phyloP scores from a whole-genome alignment of 2,113 vertebrate species.

The Regulus satrapa region DNA sequence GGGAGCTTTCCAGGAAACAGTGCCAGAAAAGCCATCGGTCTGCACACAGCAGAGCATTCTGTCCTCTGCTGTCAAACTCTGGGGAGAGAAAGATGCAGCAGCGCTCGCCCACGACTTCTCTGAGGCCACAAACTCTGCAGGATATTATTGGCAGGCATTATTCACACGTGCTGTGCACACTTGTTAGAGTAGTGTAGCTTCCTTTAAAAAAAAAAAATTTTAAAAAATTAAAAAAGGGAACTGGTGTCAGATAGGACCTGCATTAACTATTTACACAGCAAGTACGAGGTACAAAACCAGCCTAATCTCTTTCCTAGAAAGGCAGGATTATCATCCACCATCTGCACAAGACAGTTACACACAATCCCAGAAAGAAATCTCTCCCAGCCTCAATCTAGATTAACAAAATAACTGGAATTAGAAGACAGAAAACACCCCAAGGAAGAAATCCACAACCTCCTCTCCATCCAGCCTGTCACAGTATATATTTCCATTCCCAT shows the following conservation, averaged over 20 bases:
- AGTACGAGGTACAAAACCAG: background rate
- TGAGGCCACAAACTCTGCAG: background rate
- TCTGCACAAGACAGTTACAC: fast-evolving
- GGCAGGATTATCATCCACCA: background rate
- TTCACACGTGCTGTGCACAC: background rate
- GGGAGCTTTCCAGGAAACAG: background rate
- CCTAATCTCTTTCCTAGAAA: background rate
- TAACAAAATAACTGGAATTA: background rate
- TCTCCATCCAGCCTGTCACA: background rate
- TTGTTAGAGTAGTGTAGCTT: background rate
- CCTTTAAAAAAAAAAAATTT: background rate
- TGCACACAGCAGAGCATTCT: background rate
- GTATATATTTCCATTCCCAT: background rate
- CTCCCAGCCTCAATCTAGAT: background rate
- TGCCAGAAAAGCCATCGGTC: background rate
- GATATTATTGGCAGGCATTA: background rate
- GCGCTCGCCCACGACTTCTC: background rate
- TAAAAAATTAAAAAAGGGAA: too few relatives aligned
- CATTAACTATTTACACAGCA: background rate
- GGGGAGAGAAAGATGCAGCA: background rate
- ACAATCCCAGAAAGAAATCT: background rate
- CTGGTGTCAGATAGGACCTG: background rate
- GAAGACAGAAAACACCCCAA: background rate
- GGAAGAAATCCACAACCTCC: background rate
- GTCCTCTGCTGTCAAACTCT: background rate